Evolutionary conservation across 2,797 vertebrate species (phyloP).

Genomic region (Sebastes paucispinis): DNA sequence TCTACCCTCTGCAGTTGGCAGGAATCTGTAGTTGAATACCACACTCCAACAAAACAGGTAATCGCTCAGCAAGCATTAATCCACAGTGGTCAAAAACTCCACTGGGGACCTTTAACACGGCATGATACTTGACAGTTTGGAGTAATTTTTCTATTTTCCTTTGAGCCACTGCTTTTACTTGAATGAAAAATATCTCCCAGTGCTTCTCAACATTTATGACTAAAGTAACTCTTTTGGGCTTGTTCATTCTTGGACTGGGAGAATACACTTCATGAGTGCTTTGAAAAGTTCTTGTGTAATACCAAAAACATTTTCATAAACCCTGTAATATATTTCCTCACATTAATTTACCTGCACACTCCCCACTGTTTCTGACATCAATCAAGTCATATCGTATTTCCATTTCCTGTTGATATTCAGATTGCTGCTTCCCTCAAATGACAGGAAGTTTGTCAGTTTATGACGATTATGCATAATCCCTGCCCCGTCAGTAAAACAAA

Average conservation of each 20-base stretch:
- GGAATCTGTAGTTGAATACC: neutral
- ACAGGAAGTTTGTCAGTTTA: neutral
- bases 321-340: neutral
- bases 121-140: neutral
- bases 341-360: conserved; percentile 18
- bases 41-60: neutral
- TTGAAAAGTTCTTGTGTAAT: neutral
- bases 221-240: neutral
- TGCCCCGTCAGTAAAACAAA: neutral
- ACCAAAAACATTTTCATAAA: neutral
- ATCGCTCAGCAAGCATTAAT: neutral
- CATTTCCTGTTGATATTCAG: conserved; percentile 23
- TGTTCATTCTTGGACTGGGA: neutral
- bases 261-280: neutral
- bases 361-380: conserved; percentile 10
- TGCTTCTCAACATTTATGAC: neutral
- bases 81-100: neutral
- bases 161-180: neutral
- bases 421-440: neutral
- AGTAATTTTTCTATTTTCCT: neutral
- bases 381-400: conserved; percentile 9
- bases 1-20: neutral
- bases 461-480: neutral
- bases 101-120: neutral
- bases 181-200: neutral